phyloP scores from a whole-genome alignment of 92 coral and sea anemone genomes.

The Phenganax marumi region DNA sequence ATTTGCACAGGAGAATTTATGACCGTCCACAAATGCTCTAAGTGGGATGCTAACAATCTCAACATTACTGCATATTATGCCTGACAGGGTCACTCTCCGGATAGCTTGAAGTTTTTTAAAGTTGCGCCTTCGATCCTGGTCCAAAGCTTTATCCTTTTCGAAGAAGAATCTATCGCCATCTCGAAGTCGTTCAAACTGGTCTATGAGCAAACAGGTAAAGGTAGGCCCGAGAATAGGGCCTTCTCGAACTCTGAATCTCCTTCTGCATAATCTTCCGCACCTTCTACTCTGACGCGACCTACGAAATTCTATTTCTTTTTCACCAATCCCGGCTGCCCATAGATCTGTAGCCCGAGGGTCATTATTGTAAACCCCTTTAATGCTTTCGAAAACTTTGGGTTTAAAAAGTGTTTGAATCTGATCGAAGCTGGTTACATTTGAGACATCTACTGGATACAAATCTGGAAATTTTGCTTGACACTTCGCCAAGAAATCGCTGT shows the following conservation, averaged over 20 bases:
- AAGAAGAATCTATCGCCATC: constrained; percentile 37
- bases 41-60: background rate
- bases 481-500: constrained; percentile 2
- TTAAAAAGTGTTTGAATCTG: background rate
- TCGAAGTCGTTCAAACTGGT: constrained; percentile 23
- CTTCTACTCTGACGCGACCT: background rate
- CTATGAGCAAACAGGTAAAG: constrained; percentile 22
- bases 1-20: background rate
- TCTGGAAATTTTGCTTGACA: background rate
- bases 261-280: background rate
- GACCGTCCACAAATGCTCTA: background rate
- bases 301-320: background rate
- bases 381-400: background rate
- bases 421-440: constrained; percentile 2
- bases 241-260: background rate
- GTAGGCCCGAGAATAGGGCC: constrained; percentile 30
- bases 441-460: background rate
- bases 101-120: background rate
- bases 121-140: background rate
- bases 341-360: constrained; percentile 20
- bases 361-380: constrained; percentile 7
- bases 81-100: background rate
- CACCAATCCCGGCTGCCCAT: constrained; percentile 18
- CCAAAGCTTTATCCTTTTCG: background rate
- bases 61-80: constrained; percentile 7